These are phyloP conservation scores for Microplitis manilae DNA, from an alignment of 2,888 invertebrate species.

Conservation along the genomic window DNA sequence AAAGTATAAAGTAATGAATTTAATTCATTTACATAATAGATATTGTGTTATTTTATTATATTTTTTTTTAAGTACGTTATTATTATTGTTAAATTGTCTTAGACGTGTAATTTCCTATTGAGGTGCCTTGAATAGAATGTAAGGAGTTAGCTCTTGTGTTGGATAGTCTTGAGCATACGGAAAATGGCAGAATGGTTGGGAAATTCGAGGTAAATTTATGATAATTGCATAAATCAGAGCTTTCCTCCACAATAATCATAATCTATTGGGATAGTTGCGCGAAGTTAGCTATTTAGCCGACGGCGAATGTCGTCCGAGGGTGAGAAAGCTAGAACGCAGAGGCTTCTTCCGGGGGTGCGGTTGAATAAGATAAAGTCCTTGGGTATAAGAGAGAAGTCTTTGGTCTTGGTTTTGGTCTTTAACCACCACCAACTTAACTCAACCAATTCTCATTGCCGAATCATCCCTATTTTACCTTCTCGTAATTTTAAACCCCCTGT, in stretches of 20 bases:
- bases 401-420: not conserved
- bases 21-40: too few species aligned
- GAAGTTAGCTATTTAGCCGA: conserved; percentile 70
- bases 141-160: conserved; percentile 51
- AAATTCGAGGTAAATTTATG: conserved; percentile 63
- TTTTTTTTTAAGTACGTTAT: too few species aligned
- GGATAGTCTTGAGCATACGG: conserved; percentile 64
- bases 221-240: conserved; percentile 71
- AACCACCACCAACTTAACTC: not conserved
- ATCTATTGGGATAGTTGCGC: conserved; percentile 71
- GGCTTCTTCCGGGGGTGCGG: conserved; percentile 50
- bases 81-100: not conserved
- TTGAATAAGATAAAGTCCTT: conserved; percentile 66
- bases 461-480: not conserved
- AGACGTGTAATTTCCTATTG: conserved; percentile 65
- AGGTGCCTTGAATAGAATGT: conserved; percentile 66
- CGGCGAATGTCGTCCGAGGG: conserved; percentile 59
- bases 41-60: not conserved
- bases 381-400: conserved; percentile 33
- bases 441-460: conserved; percentile 3
- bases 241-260: conserved; percentile 71
- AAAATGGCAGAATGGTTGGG: conserved; percentile 56
- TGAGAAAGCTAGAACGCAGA: conserved; percentile 51
- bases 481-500: not conserved
- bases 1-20: not conserved